phyloP scores from a whole-genome alignment of 2,888 invertebrate species.

The Catotricha subobsoleta region DNA sequence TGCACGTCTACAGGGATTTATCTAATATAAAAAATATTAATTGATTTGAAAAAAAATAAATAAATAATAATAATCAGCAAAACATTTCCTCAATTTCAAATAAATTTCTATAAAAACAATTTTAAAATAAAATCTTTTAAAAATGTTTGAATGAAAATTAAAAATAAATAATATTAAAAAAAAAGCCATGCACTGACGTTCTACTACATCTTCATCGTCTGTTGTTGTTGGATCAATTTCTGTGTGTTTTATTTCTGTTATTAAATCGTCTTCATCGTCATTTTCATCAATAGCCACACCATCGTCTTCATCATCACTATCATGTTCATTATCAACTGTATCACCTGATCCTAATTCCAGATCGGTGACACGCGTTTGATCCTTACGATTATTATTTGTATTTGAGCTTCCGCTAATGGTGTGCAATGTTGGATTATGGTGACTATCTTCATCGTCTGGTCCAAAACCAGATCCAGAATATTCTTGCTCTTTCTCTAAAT shows the following conservation, averaged over 20 bases:
- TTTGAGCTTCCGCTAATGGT: slow-evolving; percentile 7
- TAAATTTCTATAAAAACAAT: too few relatives aligned
- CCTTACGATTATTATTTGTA: slow-evolving; percentile 6
- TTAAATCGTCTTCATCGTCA: slow-evolving; percentile 12
- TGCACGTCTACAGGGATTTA: too few relatives aligned
- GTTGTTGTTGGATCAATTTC: slow-evolving; percentile 5
- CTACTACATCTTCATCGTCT: slow-evolving; percentile 12
- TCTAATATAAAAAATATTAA: too few relatives aligned
- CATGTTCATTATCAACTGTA: slow-evolving; percentile 12
- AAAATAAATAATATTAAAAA: slow-evolving; percentile 11
- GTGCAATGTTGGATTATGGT: slow-evolving; percentile 12
- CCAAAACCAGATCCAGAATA: slow-evolving; percentile 76
- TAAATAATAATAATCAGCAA: too few relatives aligned
- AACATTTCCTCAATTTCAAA: too few relatives aligned
- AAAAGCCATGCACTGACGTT: slow-evolving; percentile 14
- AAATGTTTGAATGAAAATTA: too few relatives aligned
- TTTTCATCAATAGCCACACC: slow-evolving; percentile 13
- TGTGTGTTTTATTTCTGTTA: slow-evolving; percentile 9
- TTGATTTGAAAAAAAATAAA: too few relatives aligned
- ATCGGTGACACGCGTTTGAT: neutral
- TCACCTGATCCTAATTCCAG: slow-evolving; percentile 11
- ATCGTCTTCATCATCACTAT: slow-evolving; percentile 17
- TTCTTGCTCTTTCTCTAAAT: slow-evolving; percentile 49
- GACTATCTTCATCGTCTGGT: slow-evolving; percentile 56
- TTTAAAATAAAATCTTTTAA: too few relatives aligned